Base-by-base conservation (phyloP, 2,888 invertebrate species). In the Polymixis lichenea region DNA sequence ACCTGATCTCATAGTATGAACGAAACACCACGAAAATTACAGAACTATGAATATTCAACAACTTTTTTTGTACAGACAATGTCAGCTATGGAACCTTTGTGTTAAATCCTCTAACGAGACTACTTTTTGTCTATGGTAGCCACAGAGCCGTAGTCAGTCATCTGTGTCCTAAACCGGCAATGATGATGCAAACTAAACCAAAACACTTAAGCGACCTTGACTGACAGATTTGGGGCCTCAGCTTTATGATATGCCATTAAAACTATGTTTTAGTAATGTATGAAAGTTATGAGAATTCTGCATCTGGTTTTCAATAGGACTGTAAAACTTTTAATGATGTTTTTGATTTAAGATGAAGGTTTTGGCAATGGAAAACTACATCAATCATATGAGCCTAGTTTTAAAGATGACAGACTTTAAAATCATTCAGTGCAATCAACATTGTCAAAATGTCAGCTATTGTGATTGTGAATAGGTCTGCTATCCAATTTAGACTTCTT, bases 121-220 rank as follows among this genome's bases (percentile, higher is more conserved):
- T 66, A 25, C n/a, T 75, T 77, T 78, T 84, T 75, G 72, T 80
- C 60, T 60, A 55, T 78, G 86, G 72, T 58, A 69, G 70, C 56
- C 68, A 74, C 81, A 82, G 84, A 80, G 89, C 89, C 88, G 87
- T 55, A 89, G 87, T 87, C 92, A 90, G 87, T 90, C 90, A 89
- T 86, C 90, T 89, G 90, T 90, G 84, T 87, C 92, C 87, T 87
- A 91, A 90, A 87, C 91, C 87, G 91, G 92, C 89, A 87, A 89
- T 88, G 92, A 92, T 93, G 93, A 93, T 92, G 91, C 88, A 91
- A 92, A 91, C 89, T 86, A 88, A 91, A 92, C 89, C 86, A 88
- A 92, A 92, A 92, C 91, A 92, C 88, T 87, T 78, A 72, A 75
- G 53, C 86, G 91, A 89, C 94, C 94, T 94, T 94, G 94, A 92